A percentile compares a stretch with the other conserved stretches of the same genome.
phyloP scores from a whole-genome alignment of 1,140 invertebrate species.

The Plodia interpunctella region DNA sequence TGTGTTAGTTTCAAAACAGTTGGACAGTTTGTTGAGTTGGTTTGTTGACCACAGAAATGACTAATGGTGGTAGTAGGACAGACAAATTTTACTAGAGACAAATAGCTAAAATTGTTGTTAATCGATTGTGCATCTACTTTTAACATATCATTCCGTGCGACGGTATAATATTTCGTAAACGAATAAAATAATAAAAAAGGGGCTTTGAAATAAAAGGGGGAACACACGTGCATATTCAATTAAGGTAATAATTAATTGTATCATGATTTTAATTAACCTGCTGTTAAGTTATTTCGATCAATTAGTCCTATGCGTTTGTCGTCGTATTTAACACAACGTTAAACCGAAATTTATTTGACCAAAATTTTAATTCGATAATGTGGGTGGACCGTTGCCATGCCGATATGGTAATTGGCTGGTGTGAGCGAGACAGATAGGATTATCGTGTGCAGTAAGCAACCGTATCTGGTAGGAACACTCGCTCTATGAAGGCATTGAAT shows the following conservation, averaged over 20 bases:
- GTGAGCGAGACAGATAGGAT: constrained; percentile 8
- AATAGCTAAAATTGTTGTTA: no score
- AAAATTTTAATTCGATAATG: constrained; percentile 8
- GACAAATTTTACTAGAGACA: no score
- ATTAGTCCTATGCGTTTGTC: not conserved
- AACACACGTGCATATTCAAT: not conserved
- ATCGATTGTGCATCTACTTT: not conserved
- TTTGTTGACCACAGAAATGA: no score
- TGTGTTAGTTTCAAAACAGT: no score
- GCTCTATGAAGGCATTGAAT: constrained; percentile 12
- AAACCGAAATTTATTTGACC: constrained; percentile 1
- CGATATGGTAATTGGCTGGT: not conserved
- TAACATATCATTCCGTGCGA: not conserved
- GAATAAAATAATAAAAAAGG: not conserved
- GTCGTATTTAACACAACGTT: constrained; percentile 6
- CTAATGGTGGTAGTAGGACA: no score
- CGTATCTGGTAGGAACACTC: constrained; percentile 11
- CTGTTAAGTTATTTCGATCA: constrained; percentile 6
- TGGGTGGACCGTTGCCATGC: not conserved
- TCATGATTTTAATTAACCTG: constrained; percentile 2
- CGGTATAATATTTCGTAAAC: not conserved
- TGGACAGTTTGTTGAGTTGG: no score
- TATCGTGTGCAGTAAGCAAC: constrained; percentile 2
- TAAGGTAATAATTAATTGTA: constrained; percentile 4
- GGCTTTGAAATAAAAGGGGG: not conserved